These are phyloP conservation scores for Drosophila subsilvestris DNA, from an alignment of 2,888 invertebrate species.

Conservation along the genomic window DNA sequence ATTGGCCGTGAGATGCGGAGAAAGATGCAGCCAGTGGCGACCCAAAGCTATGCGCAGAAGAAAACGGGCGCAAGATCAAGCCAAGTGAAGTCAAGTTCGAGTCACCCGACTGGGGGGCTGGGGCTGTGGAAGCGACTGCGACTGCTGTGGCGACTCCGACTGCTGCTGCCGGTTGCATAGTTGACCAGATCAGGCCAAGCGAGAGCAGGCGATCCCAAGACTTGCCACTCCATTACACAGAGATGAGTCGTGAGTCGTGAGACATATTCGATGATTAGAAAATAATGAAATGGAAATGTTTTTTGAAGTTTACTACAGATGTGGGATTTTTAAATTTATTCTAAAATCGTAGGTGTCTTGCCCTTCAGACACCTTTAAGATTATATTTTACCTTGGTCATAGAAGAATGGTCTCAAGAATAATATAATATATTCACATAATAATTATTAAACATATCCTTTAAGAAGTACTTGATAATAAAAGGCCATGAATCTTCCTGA, in stretches of 20 bases:
- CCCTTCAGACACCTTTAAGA: no score
- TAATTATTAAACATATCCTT: no score
- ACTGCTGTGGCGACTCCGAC: constrained; percentile 17
- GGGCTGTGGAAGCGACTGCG: no score
- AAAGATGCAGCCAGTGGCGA: constrained; percentile 56
- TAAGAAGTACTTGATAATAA: no score
- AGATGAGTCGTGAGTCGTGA: constrained; percentile 30
- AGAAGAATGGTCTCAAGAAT: no score
- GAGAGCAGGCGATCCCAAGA: constrained; percentile 19
- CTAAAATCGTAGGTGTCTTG: no score
- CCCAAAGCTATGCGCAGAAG: constrained; percentile 60
- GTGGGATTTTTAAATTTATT: no score
- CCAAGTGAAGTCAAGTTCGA: constrained; percentile 53
- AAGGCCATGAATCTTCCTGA: no score
- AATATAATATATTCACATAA: no score
- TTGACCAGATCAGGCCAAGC: constrained; percentile 64
- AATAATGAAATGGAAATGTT: neutral
- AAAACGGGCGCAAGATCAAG: constrained; percentile 73
- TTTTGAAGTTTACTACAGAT: neutral
- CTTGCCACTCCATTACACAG: constrained; percentile 17
- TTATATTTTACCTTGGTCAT: no score
- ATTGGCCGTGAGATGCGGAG: constrained; percentile 31
- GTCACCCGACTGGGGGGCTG: constrained; percentile 39
- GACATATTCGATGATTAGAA: neutral
- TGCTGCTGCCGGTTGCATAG: constrained; percentile 61